Evolutionary conservation across 2,888 invertebrate genomes (phyloP).

Genomic region (Drosophila engyochracea): DNA sequence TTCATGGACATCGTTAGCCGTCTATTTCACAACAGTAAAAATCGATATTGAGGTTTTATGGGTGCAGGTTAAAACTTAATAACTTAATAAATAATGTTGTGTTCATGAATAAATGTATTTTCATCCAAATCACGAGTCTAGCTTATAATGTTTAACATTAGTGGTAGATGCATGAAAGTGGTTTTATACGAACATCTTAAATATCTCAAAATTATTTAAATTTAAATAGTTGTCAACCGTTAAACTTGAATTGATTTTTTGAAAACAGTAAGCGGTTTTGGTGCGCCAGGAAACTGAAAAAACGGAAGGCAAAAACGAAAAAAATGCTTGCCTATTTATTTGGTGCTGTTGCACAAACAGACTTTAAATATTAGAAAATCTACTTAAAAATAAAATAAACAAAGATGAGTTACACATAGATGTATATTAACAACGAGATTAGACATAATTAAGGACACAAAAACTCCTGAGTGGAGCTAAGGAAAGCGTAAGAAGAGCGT

Average conservation of each 20-base stretch:
- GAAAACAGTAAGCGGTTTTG: slow-evolving; percentile 1
- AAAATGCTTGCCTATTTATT: neutral
- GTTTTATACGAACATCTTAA: neutral
- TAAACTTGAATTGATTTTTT: neutral
- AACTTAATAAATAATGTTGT: neutral
- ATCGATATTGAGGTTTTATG: slow-evolving; percentile 62
- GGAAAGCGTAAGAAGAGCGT: neutral
- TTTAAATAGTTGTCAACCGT: neutral
- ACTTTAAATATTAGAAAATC: neutral
- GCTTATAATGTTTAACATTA: neutral
- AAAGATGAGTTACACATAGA: neutral
- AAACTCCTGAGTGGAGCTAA: neutral
- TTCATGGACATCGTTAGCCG: slow-evolving; percentile 67
- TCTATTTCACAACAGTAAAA: slow-evolving; percentile 58
- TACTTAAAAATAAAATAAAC: neutral
- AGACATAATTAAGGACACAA: no score
- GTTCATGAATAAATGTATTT: neutral
- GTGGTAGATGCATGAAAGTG: neutral
- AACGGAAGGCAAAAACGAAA: neutral
- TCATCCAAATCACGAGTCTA: neutral
- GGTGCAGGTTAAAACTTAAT: slow-evolving; percentile 24
- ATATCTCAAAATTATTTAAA: neutral
- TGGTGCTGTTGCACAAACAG: neutral
- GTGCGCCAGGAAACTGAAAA: neutral
- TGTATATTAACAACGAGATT: neutral